These are phyloP conservation scores for Sarcophaga caerulescens DNA, from an alignment of 2,888 invertebrate species.

Conservation along the genomic window DNA sequence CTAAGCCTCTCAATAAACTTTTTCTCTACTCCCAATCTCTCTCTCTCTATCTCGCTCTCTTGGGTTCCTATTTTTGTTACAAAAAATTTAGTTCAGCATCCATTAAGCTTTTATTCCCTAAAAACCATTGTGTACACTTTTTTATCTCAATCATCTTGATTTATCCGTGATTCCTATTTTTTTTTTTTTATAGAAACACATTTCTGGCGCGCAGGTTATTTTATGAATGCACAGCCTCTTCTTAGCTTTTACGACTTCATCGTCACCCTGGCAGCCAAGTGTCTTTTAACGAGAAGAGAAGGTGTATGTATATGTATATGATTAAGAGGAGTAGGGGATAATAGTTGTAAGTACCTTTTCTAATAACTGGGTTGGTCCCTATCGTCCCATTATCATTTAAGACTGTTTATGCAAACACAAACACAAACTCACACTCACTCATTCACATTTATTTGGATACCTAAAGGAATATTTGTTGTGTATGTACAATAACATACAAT, in stretches of 20 bases:
- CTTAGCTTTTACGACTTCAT: neutral
- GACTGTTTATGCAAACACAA: neutral
- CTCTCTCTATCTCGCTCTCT: neutral
- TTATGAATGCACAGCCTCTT: conserved; percentile 41
- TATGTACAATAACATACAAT: neutral
- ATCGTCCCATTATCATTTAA: conserved; percentile 60
- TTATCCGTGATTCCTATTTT: conserved; percentile 36
- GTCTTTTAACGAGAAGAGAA: conserved; percentile 1
- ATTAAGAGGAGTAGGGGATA: neutral
- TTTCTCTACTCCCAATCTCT: neutral
- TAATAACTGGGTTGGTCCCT: conserved; percentile 69
- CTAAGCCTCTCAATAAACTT: conserved; percentile 14
- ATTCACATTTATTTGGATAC: neutral
- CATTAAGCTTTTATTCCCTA: conserved; percentile 33
- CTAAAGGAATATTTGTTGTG: neutral
- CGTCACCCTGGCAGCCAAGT: neutral
- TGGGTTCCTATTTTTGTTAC: conserved; percentile 10
- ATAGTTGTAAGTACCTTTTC: conserved; percentile 38
- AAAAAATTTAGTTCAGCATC: conserved; percentile 36
- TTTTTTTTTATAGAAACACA: conserved; percentile 10
- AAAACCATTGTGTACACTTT: conserved; percentile 16
- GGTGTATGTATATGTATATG: neutral
- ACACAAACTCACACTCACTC: neutral
- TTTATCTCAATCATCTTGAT: conserved; percentile 27
- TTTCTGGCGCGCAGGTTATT: conserved; percentile 66